phyloP scores from a whole-genome alignment of 2,113 vertebrate species.

The Tragelaphus buxtoni region DNA sequence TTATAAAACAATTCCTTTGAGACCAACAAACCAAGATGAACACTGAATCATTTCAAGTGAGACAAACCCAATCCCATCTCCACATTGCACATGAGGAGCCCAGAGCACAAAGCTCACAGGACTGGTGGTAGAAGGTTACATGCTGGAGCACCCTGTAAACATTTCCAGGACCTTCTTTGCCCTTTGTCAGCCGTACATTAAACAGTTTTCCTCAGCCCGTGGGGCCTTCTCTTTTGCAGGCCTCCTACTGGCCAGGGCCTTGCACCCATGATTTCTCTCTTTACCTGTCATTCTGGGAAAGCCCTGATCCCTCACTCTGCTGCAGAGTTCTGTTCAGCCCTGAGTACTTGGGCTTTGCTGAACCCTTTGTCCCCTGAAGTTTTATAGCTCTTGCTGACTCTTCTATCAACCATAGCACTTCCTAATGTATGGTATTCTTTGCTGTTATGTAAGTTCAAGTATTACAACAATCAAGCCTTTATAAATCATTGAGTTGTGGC shows the following conservation, averaged over 20 bases:
- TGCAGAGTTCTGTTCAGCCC: not conserved
- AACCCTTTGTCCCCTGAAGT: not conserved
- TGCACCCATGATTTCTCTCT: not conserved
- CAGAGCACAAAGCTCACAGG: not conserved
- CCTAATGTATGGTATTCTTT: not conserved
- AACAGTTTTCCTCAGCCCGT: not conserved
- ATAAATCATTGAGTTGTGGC: not conserved
- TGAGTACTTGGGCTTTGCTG: not conserved
- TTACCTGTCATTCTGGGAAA: not conserved
- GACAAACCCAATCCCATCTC: not conserved
- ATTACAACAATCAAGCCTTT: not conserved
- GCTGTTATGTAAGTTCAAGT: not conserved
- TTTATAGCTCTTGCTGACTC: not conserved
- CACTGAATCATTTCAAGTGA: slow-evolving; percentile 42
- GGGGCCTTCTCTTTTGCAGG: not conserved
- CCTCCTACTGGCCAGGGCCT: not conserved
- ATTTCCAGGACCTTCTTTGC: slow-evolving; percentile 33
- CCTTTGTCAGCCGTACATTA: slow-evolving; percentile 7
- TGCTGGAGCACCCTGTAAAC: not conserved
- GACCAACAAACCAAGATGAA: slow-evolving; percentile 43
- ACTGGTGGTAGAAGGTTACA: not conserved
- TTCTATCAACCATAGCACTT: not conserved
- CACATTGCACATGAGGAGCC: not conserved
- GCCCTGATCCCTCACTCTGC: not conserved
- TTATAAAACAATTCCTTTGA: slow-evolving; percentile 32